A percentile compares a stretch with the other conserved stretches of the same genome.
Conservation (phyloP, 2,113 vertebrate genomes). For the Lipotes vexillifer region DNA sequence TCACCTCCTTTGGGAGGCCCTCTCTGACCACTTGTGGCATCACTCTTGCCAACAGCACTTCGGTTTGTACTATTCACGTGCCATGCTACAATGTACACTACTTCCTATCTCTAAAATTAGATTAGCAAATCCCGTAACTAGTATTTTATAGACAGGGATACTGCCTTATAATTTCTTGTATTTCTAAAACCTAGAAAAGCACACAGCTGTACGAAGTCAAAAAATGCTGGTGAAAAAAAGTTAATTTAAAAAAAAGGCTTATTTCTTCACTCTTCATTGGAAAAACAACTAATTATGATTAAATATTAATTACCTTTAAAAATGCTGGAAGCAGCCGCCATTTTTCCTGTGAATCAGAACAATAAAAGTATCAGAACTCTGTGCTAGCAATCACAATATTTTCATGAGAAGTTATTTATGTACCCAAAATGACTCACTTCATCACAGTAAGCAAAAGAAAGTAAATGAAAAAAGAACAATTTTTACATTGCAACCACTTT, state of each 20-base stretch:
- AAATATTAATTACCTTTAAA: conserved; percentile 88
- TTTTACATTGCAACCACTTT: background rate
- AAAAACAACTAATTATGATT: conserved; percentile 35
- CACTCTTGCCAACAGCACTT: background rate
- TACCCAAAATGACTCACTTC: background rate
- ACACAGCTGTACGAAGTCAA: background rate
- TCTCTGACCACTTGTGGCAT: background rate
- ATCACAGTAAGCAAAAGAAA: background rate
- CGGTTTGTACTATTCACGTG: too few relatives aligned
- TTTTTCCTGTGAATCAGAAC: conserved; percentile 89
- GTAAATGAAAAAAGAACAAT: background rate
- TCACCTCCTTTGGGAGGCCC: background rate
- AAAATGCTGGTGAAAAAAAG: background rate
- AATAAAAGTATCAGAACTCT: conserved; percentile 23
- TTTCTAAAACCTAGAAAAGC: background rate
- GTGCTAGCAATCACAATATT: background rate
- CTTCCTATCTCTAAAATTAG: background rate
- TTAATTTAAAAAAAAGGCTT: background rate
- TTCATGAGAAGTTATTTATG: background rate
- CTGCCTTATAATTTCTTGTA: background rate
- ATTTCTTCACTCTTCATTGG: background rate
- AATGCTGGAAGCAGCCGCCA: conserved; percentile 98
- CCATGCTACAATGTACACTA: background rate
- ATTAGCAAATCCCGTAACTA: background rate
- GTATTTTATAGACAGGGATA: background rate